Evolutionary conservation across 37 sponge, comb jelly and placozoan species (phyloP).

Genomic region (Mnemiopsis leidyi): DNA sequence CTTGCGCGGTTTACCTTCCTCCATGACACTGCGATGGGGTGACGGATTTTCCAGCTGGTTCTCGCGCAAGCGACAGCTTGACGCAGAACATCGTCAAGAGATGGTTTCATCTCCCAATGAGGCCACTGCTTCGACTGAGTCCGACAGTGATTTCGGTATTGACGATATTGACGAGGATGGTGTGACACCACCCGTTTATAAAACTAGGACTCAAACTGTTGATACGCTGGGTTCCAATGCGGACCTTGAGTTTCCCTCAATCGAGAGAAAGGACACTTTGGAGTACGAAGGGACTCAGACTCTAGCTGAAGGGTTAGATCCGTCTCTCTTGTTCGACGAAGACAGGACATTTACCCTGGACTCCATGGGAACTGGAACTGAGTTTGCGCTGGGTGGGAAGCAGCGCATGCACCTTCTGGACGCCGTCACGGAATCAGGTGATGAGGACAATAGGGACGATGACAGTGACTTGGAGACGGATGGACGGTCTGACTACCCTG

Average conservation of each 20-base stretch:
- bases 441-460: background rate
- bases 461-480: background rate
- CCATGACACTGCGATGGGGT: constrained; percentile 15
- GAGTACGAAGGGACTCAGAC: background rate
- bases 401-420: constrained; percentile 51
- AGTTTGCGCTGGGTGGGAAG: constrained; percentile 13
- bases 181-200: background rate
- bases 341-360: constrained; percentile 42
- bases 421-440: constrained; percentile 7
- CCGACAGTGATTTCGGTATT: constrained; percentile 64
- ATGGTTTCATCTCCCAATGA: background rate
- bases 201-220: background rate
- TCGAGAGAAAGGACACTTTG: background rate
- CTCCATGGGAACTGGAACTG: constrained; percentile 21
- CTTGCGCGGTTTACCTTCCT: constrained; percentile 28
- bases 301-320: constrained; percentile 31
- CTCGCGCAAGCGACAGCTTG: background rate
- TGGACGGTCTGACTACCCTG: background rate
- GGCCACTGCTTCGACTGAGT: constrained; percentile 14
- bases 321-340: constrained; percentile 26
- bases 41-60: background rate
- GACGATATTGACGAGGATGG: constrained; percentile 38
- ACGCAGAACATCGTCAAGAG: background rate
- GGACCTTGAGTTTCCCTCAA: constrained; percentile 34
- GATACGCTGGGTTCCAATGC: constrained; percentile 13